Conservation (phyloP, 2,797 vertebrate species). For the Scleropages formosus region DNA sequence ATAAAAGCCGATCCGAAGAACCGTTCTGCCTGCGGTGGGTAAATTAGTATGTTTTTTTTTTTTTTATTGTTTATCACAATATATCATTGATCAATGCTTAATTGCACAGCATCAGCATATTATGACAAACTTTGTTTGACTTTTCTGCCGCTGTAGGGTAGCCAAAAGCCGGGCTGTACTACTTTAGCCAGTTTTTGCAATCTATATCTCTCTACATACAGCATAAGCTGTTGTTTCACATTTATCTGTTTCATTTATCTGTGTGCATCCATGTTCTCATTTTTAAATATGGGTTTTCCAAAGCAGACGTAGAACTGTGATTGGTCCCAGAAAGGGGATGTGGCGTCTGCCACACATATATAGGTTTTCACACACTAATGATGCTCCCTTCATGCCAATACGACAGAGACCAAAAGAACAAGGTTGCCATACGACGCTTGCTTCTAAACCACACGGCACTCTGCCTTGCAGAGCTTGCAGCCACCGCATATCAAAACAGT, state of each 20-base stretch:
- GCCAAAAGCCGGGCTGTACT: conserved; percentile 26
- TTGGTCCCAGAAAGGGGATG: conserved; percentile 34
- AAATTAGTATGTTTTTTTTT: conserved; percentile 48
- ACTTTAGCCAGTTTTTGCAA: conserved; percentile 26
- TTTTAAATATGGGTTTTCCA: conserved; percentile 4
- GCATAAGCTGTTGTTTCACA: conserved; percentile 49
- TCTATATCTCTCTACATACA: conserved; percentile 44
- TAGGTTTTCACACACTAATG: conserved; percentile 42
- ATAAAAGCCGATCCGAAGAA: conserved; percentile 41
- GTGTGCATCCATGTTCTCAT: not conserved
- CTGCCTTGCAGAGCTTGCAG: conserved; percentile 45
- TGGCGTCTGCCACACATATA: conserved; percentile 39
- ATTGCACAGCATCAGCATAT: conserved; percentile 60
- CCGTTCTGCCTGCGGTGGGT: not conserved
- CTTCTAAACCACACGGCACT: conserved; percentile 41
- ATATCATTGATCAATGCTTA: conserved; percentile 58
- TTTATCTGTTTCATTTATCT: conserved; percentile 46
- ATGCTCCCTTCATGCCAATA: conserved; percentile 49
- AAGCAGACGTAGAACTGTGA: not conserved
- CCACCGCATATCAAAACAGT: conserved; percentile 54
- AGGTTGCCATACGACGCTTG: conserved; percentile 47
- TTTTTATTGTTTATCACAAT: conserved; percentile 57
- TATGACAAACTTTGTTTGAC: conserved; percentile 73
- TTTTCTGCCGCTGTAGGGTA: conserved; percentile 47
- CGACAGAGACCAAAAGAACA: conserved; percentile 55